Percentiles rank a stretch among this genome's conserved stretches.
Evolutionary conservation across 2,888 invertebrate species (phyloP).

Genomic region (Leucoma salicis): DNA sequence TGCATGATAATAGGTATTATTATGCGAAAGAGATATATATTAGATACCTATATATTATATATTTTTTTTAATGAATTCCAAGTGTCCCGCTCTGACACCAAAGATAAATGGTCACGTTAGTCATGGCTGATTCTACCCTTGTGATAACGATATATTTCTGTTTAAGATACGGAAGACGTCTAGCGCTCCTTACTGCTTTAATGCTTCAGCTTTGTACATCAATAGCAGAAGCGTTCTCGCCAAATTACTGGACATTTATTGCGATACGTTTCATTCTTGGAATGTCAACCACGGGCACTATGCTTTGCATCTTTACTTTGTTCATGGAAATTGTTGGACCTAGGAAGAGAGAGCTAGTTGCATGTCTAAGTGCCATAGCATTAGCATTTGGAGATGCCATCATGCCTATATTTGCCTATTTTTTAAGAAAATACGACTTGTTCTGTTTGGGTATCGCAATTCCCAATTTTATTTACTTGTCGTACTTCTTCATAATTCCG

Average conservation of each 20-base stretch:
- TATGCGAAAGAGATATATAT: no score
- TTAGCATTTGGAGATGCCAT: constrained; percentile 83
- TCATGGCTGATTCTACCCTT: neutral
- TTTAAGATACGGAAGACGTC: constrained; percentile 86
- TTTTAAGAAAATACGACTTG: constrained; percentile 82
- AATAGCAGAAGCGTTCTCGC: constrained; percentile 83
- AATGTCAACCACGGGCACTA: constrained; percentile 87
- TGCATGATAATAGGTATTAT: no score
- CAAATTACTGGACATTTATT: constrained; percentile 79
- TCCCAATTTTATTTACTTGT: constrained; percentile 77
- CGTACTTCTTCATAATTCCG: constrained; percentile 85
- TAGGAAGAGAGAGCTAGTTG: constrained; percentile 62
- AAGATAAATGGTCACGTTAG: no score
- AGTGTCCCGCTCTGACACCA: no score
- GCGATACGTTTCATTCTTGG: constrained; percentile 85
- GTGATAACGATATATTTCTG: neutral
- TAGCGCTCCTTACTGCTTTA: constrained; percentile 83
- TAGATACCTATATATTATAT: neutral
- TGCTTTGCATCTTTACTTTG: constrained; percentile 85
- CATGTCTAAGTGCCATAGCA: constrained; percentile 82
- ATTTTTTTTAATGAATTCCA: no score
- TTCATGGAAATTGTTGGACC: constrained; percentile 83
- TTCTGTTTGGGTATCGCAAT: constrained; percentile 83
- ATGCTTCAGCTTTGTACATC: constrained; percentile 85
- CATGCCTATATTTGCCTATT: constrained; percentile 82